Evolutionary conservation across 37 sponge, comb jelly and placozoan genomes (phyloP).

Genomic region (Petrosia ficiformis): DNA sequence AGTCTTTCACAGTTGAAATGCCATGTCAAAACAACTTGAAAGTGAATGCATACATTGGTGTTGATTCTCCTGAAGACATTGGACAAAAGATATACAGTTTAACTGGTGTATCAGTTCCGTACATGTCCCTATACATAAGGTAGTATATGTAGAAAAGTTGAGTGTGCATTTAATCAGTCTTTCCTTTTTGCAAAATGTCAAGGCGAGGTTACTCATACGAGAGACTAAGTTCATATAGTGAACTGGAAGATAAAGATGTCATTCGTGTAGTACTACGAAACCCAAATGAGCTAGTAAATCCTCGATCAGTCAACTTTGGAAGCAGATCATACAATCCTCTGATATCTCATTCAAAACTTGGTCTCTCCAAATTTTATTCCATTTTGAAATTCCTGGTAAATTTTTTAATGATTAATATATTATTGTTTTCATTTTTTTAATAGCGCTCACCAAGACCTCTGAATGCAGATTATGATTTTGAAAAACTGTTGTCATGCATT

Average conservation of each 20-base stretch:
- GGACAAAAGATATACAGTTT: background rate
- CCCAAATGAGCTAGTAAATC: background rate
- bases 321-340: background rate
- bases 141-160: background rate
- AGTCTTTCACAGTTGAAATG: background rate
- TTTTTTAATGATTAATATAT: background rate
- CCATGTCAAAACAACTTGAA: background rate
- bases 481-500: background rate
- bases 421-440: background rate
- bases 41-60: background rate
- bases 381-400: slow-evolving; percentile 14
- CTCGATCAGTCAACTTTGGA: background rate
- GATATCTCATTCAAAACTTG: background rate
- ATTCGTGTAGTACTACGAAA: slow-evolving; percentile 6
- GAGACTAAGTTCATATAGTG: background rate
- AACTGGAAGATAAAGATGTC: background rate
- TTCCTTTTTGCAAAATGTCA: background rate
- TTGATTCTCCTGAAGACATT: background rate
- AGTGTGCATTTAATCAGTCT: background rate
- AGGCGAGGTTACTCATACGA: background rate
- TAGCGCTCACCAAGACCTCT: background rate
- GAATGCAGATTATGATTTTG: background rate
- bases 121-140: background rate
- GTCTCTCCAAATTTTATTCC: slow-evolving; percentile 14
- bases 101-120: background rate